Percentiles rank a stretch among this genome's conserved stretches.
Evolutionary conservation across 2,113 vertebrate species (phyloP).

Genomic region (Centropristis striata): DNA sequence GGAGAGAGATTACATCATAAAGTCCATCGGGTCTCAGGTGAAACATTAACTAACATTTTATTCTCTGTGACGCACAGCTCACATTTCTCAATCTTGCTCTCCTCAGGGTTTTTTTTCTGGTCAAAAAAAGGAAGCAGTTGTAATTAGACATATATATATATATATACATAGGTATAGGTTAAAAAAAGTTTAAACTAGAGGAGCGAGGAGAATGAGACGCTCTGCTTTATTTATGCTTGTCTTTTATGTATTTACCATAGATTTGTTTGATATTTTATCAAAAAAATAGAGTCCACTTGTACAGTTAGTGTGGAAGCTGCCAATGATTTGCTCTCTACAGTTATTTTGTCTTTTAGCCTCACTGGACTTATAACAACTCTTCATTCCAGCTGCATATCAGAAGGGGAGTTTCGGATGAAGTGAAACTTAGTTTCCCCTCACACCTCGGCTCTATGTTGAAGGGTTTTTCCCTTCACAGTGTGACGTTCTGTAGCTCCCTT

Average conservation of each 20-base stretch:
- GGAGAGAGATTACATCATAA: conserved; percentile 87
- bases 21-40: conserved; percentile 84
- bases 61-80: neutral
- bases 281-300: neutral
- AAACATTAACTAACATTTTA: neutral
- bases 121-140: neutral
- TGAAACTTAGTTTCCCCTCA: neutral
- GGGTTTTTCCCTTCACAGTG: neutral
- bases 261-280: too few species aligned
- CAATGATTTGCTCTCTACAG: neutral
- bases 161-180: neutral
- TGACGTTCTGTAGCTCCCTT: neutral
- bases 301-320: neutral
- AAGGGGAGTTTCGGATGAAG: neutral
- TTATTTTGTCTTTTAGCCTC: neutral
- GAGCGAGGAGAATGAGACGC: neutral
- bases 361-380: neutral
- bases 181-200: neutral
- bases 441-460: neutral
- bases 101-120: neutral
- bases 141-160: too few species aligned
- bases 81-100: neutral
- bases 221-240: too few species aligned
- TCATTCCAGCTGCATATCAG: neutral
- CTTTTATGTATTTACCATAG: too few species aligned